Conservation (phyloP, 2,113 vertebrate species). For the Ascaphus truei region DNA sequence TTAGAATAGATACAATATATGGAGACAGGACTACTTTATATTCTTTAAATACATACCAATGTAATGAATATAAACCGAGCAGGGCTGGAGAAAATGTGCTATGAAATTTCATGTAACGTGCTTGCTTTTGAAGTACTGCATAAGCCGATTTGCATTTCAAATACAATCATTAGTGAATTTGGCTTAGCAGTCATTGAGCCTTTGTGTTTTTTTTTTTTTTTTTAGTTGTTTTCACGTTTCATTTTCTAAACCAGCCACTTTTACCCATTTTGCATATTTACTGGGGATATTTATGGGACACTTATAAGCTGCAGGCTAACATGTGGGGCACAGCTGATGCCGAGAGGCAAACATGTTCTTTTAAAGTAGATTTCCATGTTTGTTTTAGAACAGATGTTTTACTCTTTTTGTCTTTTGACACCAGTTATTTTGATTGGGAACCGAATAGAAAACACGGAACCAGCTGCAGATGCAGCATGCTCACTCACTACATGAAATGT, state of each 20-base stretch:
- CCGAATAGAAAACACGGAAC: conserved; percentile 24
- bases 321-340: conserved; percentile 44
- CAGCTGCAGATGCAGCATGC: neutral
- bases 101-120: neutral
- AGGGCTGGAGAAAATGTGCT: neutral
- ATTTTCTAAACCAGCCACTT: conserved; percentile 26
- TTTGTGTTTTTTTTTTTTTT: conserved; percentile 9
- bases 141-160: neutral
- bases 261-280: conserved; percentile 23
- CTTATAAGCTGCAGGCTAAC: conserved; percentile 29
- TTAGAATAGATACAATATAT: no score
- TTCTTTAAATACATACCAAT: no score
- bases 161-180: neutral
- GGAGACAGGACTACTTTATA: no score
- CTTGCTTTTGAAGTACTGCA: neutral
- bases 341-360: conserved; percentile 35
- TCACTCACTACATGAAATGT: neutral
- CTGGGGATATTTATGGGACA: conserved; percentile 22
- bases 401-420: conserved; percentile 38
- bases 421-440: conserved; percentile 38
- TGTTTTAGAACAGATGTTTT: conserved; percentile 47
- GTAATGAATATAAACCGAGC: no score
- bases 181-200: neutral
- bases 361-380: conserved; percentile 45
- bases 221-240: conserved; percentile 1